Conservation (phyloP, 1,140 invertebrate genomes). For the Ceratoteleas bidentatus region DNA sequence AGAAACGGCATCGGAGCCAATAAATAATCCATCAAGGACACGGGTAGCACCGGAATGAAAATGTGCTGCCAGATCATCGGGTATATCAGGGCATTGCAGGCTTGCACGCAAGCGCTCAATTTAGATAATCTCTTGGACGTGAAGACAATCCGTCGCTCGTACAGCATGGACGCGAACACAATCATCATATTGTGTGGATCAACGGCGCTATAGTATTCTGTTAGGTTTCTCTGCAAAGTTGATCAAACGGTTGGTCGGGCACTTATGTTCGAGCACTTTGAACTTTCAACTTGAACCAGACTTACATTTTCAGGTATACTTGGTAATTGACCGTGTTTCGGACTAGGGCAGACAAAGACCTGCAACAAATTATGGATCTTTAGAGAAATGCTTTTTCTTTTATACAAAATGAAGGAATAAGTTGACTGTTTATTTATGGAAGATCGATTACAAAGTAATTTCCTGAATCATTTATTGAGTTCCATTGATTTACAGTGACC, state of each 20-base stretch:
- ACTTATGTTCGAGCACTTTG: too few relatives aligned
- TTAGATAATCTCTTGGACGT: slow-evolving; percentile 92
- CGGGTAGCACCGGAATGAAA: slow-evolving; percentile 96
- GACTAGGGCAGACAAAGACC: slow-evolving; percentile 89
- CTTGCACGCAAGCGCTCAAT: slow-evolving; percentile 95
- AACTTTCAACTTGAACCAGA: slow-evolving; percentile 55
- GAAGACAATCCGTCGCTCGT: slow-evolving; percentile 95
- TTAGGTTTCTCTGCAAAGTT: slow-evolving; percentile 91
- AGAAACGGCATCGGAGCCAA: slow-evolving; percentile 97
- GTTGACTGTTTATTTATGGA: too few relatives aligned
- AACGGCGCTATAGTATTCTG: slow-evolving; percentile 97
- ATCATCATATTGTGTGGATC: slow-evolving; percentile 95
- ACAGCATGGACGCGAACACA: slow-evolving; percentile 96
- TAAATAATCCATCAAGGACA: slow-evolving; percentile 93
- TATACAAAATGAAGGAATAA: too few relatives aligned
- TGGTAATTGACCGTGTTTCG: slow-evolving; percentile 90
- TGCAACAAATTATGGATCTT: neutral
- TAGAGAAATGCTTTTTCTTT: too few relatives aligned
- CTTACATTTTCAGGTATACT: slow-evolving; percentile 97
- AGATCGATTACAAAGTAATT: too few relatives aligned
- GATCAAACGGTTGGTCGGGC: neutral
- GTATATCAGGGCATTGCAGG: slow-evolving; percentile 95
- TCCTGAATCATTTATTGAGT: too few relatives aligned
- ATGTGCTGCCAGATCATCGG: slow-evolving; percentile 99
- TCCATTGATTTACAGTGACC: too few relatives aligned